A percentile compares a stretch with the other conserved stretches of the same genome.
These are phyloP conservation scores for Bergia puertoricense DNA, from an alignment of 92 coral and sea anemone species.

Conservation along the genomic window DNA sequence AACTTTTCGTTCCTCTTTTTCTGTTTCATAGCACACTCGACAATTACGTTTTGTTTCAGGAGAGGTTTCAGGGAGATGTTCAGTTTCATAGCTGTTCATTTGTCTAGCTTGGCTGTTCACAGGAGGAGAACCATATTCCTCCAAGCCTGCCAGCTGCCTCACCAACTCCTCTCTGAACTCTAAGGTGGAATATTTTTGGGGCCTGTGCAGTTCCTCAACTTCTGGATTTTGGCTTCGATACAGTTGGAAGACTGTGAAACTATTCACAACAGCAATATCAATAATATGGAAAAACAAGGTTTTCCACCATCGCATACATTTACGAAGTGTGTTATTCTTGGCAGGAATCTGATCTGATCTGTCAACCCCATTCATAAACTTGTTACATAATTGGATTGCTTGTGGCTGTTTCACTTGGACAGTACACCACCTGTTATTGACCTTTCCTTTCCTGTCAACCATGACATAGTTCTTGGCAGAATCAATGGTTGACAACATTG, in stretches of 20 bases:
- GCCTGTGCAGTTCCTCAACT: too few species aligned
- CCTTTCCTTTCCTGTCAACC: constrained; percentile 17
- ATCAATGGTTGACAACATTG: constrained; percentile 34
- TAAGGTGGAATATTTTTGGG: too few species aligned
- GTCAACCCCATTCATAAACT: constrained; percentile 42
- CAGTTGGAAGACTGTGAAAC: too few species aligned
- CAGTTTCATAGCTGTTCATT: not conserved
- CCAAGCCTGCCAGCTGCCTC: too few species aligned
- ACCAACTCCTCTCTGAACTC: too few species aligned
- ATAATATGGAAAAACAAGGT: not conserved
- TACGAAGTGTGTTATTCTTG: not conserved
- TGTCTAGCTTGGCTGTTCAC: not conserved
- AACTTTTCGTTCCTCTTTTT: constrained; percentile 19
- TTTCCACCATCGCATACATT: too few species aligned
- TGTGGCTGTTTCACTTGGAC: constrained; percentile 43
- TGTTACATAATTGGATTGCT: constrained; percentile 35
- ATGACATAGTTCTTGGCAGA: not conserved
- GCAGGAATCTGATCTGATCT: constrained; percentile 40
- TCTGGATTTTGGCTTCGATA: too few species aligned
- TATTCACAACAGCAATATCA: too few species aligned
- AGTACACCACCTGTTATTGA: not conserved
- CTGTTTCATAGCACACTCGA: constrained; percentile 35
- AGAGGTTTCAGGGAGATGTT: constrained; percentile 21
- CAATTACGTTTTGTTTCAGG: constrained; percentile 8
- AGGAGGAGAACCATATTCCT: not conserved